phyloP scores from a whole-genome alignment of 2,888 invertebrate species.

The Drosophila tanythrix region DNA sequence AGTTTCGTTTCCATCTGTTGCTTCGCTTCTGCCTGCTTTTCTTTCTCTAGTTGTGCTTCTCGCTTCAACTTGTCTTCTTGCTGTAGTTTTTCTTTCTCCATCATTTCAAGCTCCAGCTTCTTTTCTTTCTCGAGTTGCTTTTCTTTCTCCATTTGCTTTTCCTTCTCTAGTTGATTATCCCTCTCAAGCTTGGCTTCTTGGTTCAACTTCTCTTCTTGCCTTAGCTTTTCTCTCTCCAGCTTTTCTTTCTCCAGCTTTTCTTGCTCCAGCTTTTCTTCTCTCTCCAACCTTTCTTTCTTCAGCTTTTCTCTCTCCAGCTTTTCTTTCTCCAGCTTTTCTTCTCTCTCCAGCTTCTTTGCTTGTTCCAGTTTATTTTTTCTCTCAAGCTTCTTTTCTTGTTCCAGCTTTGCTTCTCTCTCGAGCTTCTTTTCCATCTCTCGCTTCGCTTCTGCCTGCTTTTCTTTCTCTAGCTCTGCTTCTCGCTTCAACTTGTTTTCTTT shows the following conservation, averaged over 20 bases:
- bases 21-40: no score
- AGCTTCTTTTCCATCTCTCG: slow-evolving; percentile 2
- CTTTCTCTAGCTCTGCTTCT: neutral
- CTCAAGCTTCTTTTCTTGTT: neutral
- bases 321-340: neutral
- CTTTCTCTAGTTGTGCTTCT: neutral
- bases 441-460: neutral
- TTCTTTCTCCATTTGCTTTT: neutral
- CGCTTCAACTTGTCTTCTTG: neutral
- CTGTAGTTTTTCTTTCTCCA: neutral
- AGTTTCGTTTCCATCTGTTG: no score
- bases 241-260: neutral
- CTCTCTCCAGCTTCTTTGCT: neutral
- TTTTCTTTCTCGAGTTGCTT: neutral
- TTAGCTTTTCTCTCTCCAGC: neutral
- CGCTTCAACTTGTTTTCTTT: neutral
- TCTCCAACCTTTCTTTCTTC: neutral
- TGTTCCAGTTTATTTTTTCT: neutral
- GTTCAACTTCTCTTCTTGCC: neutral
- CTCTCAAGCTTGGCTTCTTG: neutral
- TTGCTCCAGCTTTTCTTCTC: neutral
- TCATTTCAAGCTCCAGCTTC: neutral
- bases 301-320: neutral
- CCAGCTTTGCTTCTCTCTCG: neutral
- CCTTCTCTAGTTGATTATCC: neutral